Evolutionary conservation across 2,797 vertebrate genomes (phyloP), one percentile per base, ranked within the genome.

Genomic region (Crocidura indochinensis): DNA sequence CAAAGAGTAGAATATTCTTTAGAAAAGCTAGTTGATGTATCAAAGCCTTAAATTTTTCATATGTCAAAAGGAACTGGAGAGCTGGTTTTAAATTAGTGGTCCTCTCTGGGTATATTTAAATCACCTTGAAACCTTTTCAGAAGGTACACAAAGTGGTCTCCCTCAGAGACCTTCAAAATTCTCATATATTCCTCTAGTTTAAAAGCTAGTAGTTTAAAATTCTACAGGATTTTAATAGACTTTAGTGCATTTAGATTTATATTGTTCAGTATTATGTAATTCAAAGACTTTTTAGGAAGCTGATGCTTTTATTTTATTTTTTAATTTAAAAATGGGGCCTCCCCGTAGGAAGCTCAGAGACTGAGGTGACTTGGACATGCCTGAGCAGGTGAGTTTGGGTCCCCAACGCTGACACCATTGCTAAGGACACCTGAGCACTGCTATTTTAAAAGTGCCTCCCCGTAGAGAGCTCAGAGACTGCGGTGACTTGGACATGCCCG

Each of bases 281-380:
- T 84, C 27, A 29, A 75, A 24, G 22, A n/a, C n/a, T n/a, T 93
- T 92, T 91, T 60, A 74, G 38, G 26, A 90, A 83, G 67, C 84
- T 81, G 60, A 76, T 77, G 22, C 14, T 29, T 60, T 77, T 69
- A 62, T 20, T 60, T 38, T 38, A 38, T 38, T 2, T 38, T 53
- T 53, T 53, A 53, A 53, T 53, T 60, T 19, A 17, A 60, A 60
- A 60, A 60, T 60, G 38, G 38, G 5, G 38, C 38, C 38, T 38
- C 38, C 38, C 38, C 38, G 38, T 38, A 38, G 38, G 38, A 38
- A 38, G 38, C 38, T 38, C 38, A 38, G 38, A 38, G 38, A 38
- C 38, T 38, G 38, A 38, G 38, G 38, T 38, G 38, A 38, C 38
- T 38, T 38, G 38, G 38, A 38, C 38, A 38, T 5, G 38, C 38